phyloP scores from a whole-genome alignment of 2,888 invertebrate genomes.

The Stramonita haemastoma region DNA sequence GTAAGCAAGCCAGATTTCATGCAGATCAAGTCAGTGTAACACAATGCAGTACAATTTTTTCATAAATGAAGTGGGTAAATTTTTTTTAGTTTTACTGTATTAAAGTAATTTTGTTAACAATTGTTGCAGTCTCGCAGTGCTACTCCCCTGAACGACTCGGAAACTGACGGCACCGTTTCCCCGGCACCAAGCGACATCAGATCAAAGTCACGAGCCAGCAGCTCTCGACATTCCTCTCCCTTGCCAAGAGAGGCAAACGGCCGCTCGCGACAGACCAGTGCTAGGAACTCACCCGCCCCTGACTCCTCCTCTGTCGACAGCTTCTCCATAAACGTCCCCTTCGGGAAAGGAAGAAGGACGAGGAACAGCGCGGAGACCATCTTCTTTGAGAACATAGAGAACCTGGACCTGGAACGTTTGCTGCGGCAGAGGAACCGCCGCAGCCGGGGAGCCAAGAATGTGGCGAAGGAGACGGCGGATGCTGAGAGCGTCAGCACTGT shows the following conservation, averaged over 20 bases:
- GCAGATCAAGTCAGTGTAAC: no score
- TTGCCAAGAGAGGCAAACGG: constrained; percentile 2
- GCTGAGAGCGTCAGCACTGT: constrained; percentile 6
- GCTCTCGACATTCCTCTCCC: constrained; percentile 34
- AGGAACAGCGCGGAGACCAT: constrained; percentile 32
- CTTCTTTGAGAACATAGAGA: background rate
- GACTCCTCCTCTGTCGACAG: background rate
- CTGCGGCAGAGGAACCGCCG: background rate
- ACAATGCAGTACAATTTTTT: no score
- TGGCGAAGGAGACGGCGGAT: background rate
- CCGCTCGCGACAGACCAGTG: background rate
- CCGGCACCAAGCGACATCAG: constrained; percentile 19
- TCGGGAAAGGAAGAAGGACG: constrained; percentile 28
- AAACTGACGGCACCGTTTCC: background rate
- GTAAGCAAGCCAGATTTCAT: no score
- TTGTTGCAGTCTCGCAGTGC: constrained; percentile 10
- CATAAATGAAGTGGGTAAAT: no score
- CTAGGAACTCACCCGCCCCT: constrained; percentile 29
- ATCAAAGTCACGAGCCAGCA: constrained; percentile 18
- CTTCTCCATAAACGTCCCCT: background rate
- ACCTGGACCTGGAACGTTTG: background rate
- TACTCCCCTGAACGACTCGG: constrained; percentile 28
- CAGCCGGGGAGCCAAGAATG: background rate
- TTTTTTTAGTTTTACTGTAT: background rate
- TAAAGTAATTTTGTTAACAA: background rate